Evolutionary conservation across 1,140 invertebrate genomes (phyloP), one percentile per base, ranked within the genome.

Genomic region (Palaemon carinicauda): DNA sequence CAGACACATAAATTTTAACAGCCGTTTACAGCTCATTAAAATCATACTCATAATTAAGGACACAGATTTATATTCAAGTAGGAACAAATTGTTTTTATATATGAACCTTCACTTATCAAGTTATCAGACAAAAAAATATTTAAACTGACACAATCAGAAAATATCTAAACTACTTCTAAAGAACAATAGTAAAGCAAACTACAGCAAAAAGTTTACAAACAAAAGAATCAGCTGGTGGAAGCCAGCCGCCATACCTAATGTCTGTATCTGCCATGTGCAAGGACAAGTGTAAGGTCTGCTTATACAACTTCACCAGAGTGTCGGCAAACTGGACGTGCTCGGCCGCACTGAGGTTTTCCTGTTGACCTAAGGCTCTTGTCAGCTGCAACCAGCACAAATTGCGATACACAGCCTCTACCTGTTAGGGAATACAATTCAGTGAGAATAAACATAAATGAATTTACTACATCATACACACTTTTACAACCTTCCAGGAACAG

Each of bases 241-340:
- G n/a, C n/a, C n/a, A n/a, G n/a, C n/a, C n/a, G n/a, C 41, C 53
- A 78, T 17, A 78, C 82, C 80, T 88, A 54, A 88, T 88, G 41
- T 88, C 87, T 56, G 87, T 88, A 52, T 77, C 54, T 21, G 80
- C 87, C 87, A 80, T 88, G n/a, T 88, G 19, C 9, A 21, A 52
- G 27, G 80, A 78, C 52, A 88, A 77, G 29, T 78, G 75, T 15
- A 79, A 24, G 0, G 87, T 88, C 27, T 50, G 9, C 17, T 79
- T 29, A 41, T 88, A 88, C 10, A 69, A 73, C 10, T 71, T 27
- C 15, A 88, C 80, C 17, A 88, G 74, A 41, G 51, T 12, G 60
- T 88, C 73, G 4, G 87, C 74, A 50, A 82, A 88, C 41, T 82
- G 31, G 12, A 54, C 56, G n/a, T 82, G 73, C 21, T 83, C 54